These are phyloP conservation scores for Eupithecia exiguata DNA, from an alignment of 2,888 invertebrate species.

Conservation along the genomic window DNA sequence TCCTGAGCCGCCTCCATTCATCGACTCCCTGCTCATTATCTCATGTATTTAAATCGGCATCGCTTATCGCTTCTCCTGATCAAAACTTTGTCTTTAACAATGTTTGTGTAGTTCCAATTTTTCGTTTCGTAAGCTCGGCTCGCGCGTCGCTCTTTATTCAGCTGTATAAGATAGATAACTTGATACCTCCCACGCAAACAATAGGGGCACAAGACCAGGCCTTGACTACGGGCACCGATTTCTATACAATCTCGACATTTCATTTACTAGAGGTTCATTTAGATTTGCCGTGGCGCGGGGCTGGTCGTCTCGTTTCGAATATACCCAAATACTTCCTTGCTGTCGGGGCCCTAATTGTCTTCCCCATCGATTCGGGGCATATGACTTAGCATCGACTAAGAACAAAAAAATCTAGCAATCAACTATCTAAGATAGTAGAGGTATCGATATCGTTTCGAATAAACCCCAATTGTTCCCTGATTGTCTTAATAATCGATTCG, in stretches of 20 bases:
- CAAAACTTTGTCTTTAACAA: slow-evolving; percentile 15
- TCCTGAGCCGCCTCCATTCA: no score
- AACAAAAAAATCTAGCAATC: neutral
- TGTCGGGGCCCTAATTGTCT: slow-evolving; percentile 60
- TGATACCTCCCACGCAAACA: slow-evolving; percentile 76
- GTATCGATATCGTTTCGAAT: neutral
- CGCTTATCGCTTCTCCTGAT: slow-evolving; percentile 12
- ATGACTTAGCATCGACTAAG: neutral
- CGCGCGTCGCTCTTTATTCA: slow-evolving; percentile 56
- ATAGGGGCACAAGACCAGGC: slow-evolving; percentile 64
- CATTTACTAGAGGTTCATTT: neutral
- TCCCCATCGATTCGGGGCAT: slow-evolving; percentile 61
- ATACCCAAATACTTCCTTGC: neutral
- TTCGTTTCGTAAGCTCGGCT: slow-evolving; percentile 31
- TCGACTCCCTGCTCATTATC: neutral
- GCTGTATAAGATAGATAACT: slow-evolving; percentile 52
- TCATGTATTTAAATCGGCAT: slow-evolving; percentile 6
- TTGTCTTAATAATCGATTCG: no score
- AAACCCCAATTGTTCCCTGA: neutral
- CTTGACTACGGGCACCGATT: neutral
- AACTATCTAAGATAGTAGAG: neutral
- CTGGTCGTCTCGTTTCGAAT: neutral
- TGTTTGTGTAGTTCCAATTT: slow-evolving; percentile 33
- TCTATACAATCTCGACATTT: neutral
- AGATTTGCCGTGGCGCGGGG: neutral